Base-by-base conservation (phyloP, 2,888 invertebrate species). In the Ashinkailepas kermadecensis region DNA sequence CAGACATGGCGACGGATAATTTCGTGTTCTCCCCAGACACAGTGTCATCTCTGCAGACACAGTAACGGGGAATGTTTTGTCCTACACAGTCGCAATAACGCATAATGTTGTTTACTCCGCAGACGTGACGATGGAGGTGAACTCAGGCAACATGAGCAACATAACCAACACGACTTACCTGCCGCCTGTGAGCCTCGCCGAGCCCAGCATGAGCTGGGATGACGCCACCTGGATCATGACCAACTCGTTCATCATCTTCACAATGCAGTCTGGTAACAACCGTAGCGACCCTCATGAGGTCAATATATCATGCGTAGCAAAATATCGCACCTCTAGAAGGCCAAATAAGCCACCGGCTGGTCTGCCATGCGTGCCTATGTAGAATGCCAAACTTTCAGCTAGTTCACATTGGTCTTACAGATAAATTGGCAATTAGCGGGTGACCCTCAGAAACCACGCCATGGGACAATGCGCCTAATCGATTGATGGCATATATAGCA, bases 211-310 rank as follows among this genome's bases (percentile, higher is more conserved):
- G 78, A 58, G 78, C 78, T 90, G 91, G 12, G 95, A 94, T 86
- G 96, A 96, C 86, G 93, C 94, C 18, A 94, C 93, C 85, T 96
- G 95, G 95, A 93, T 96, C 81, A 89, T 96, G 82, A 94, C 95
- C 0, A 94, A 93, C 81, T 93, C 95, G 0, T 95, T 96, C 87
- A 95, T 96, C 86, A 94, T 95, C 84, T 95, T 96, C 87, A 95
- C 95, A 0, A 96, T 96, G 96, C 95, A 95, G 89, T 95, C 95
- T 84, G 95, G 94, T 94, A 11, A 8, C 54, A 18, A 10, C 3
- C 59, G 59, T 7, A 13, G 59, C 7, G 12, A 59, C 15, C 59
- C 11, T 7, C 59, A 0, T 59, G 7, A 11, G 11, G 12, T 59
- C 59, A 2, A 2, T 1, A 7, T 7, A 15, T 15, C 12, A 7